Evolutionary conservation across 1,140 invertebrate species (phyloP), one percentile per base, ranked within the genome.

Genomic region (Lepidostoma basale): DNA sequence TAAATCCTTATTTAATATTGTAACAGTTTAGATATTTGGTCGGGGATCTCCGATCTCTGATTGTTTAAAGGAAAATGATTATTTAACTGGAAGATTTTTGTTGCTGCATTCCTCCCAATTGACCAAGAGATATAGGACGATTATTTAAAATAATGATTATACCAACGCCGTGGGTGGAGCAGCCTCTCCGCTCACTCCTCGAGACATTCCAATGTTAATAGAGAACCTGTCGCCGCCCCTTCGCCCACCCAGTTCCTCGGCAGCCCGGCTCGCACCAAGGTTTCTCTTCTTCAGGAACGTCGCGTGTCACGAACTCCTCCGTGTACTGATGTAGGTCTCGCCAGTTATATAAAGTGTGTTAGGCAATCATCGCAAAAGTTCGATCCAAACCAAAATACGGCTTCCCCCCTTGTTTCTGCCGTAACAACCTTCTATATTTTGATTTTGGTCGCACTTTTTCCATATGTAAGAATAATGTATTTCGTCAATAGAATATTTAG

Each of bases 181-280:
- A 54, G 56, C 58, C 47, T 66, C 70, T 72, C 70, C 70, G 54
- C 66, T 69, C 67, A 67, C 67, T 69, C 67, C 66, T 69, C 64
- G 67, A 67, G 67, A 72, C 70, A 72, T 72, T 72, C 70, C 70
- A 72, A 69, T 72, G 67, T 67, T 72, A 69, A 72, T 72, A 72
- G 67, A 69, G 60, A 68, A 68, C 56, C 62, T 62, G 59, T 23
- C 59, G 23, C 40, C 59, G 44, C 44, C 58, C 58, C 58, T 26
- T 4, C 5, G 5, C 23, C 14, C 44, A n/a, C n/a, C n/a, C n/a
- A n/a, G n/a, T n/a, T n/a, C 20, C 12, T 47, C 2, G 45, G 20
- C 45, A 23, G 22, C 45, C 49, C 0, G 2, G 12, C 9, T 26
- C 49, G 2, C 10, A 16, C 3, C 25, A n/a, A n/a, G n/a, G n/a